Base-by-base conservation (phyloP, 64 coral and sea anemone genomes). In the Catalaphyllia jardinei region DNA sequence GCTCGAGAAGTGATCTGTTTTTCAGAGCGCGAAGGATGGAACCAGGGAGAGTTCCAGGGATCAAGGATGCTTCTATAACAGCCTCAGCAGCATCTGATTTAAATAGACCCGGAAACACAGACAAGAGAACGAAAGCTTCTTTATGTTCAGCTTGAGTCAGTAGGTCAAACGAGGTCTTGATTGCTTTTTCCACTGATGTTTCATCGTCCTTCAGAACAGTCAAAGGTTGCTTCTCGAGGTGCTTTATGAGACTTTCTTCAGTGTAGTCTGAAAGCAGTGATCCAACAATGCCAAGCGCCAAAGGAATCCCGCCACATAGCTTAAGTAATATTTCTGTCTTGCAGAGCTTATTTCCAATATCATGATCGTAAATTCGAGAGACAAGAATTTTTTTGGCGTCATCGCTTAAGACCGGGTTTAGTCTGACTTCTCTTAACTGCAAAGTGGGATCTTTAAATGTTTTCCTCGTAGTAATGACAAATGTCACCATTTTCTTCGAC, bases 51-150 rank as follows among this genome's bases (percentile, higher is more conserved):
- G 50, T 49, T 29, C 62, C 62, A 71, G 24, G 1, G 15, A 9
- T 52, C 15, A 22, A 51, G n/a, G 22, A 51, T 10, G n/a, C 46
- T 24, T 19, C 17, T 11, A 79, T 29, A 29, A 79, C 61, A 13
- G 67, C 60, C 38, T 57, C 63, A 15, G 86, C 92, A 22, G 69
- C 78, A 67, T 74, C 38, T 35, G 49, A 35, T 18, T 88, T 38
- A 88, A 93, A 93, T 54, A 79, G 25, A 17, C 87, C 87, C 13
- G n/a, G 79, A 19, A 93, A 93, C 29, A 89, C 35, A 30, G 92
- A 93, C 67, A 89, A 4, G 2, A 52, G 73, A 29, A 93, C 72
- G 16, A 93, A 77, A 6, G 86, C 30, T 3, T 29, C 77, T 62
- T 57, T 46, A 46, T 77, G 35, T 75, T 75, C 28, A 31, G 54